phyloP scores from a whole-genome alignment of 2,113 vertebrate genomes.

The Sceloporus tristichus region DNA sequence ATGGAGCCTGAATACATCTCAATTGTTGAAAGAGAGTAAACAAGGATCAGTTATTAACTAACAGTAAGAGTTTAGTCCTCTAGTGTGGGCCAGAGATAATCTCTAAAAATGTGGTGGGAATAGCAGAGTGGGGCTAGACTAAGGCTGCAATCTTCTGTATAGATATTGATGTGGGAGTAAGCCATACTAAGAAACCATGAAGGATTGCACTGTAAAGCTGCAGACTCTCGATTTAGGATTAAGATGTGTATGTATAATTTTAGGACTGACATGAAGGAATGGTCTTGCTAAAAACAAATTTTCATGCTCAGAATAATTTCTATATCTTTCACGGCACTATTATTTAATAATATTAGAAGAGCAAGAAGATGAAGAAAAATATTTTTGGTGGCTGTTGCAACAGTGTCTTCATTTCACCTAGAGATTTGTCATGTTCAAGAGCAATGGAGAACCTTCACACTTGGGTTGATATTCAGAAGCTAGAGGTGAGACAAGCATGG shows the following conservation, averaged over 20 bases:
- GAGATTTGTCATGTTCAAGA: not conserved
- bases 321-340: not conserved
- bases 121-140: not conserved
- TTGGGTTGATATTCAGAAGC: not conserved
- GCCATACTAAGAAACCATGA: not conserved
- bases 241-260: not conserved
- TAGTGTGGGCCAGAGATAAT: not conserved
- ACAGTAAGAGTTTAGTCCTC: not conserved
- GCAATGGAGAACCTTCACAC: not conserved
- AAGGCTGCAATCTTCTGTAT: not conserved
- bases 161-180: not conserved
- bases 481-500: not conserved
- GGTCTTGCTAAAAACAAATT: not conserved
- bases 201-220: not conserved
- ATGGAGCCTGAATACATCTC: not conserved
- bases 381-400: not conserved
- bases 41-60: not conserved
- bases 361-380: not conserved
- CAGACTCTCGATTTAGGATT: not conserved
- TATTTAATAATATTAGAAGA: not conserved
- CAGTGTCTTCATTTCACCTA: not conserved
- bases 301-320: not conserved
- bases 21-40: not conserved
- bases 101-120: not conserved
- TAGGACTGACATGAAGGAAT: not conserved